A percentile compares a stretch with the other conserved stretches of the same genome.
Evolutionary conservation across 2,888 invertebrate genomes (phyloP).

Genomic region (Aleiodes leptofemur): DNA sequence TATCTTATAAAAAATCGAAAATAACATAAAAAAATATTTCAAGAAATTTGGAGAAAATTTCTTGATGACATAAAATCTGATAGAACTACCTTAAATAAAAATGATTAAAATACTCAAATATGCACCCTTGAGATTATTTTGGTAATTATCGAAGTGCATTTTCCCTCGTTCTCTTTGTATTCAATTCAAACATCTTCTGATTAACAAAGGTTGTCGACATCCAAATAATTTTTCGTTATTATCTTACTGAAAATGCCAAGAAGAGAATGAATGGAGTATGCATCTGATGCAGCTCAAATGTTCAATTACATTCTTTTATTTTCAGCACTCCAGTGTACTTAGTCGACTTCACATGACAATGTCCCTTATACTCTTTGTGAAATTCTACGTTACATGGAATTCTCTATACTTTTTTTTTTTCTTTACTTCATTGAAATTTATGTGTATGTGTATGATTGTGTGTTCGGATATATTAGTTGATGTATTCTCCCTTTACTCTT

Average conservation of each 20-base stretch:
- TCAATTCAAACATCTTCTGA: neutral
- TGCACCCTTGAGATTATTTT: too few relatives aligned
- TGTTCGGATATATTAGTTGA: conserved; percentile 35
- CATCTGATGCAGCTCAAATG: conserved; percentile 36
- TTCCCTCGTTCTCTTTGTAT: too few relatives aligned
- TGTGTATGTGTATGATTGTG: conserved; percentile 34
- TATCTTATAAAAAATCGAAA: too few relatives aligned
- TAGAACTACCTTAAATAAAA: too few relatives aligned
- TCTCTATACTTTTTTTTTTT: conserved; percentile 38
- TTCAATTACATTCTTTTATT: conserved; percentile 38
- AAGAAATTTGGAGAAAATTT: too few relatives aligned
- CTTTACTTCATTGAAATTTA: conserved; percentile 34
- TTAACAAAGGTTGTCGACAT: neutral
- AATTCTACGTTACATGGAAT: conserved; percentile 33
- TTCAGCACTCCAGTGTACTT: conserved; percentile 48
- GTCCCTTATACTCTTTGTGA: conserved; percentile 36
- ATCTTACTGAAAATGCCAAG: neutral
- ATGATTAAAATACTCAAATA: too few relatives aligned
- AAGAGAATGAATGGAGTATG: conserved; percentile 2
- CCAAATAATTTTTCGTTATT: neutral
- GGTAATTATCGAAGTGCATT: too few relatives aligned
- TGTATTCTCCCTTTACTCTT: conserved; percentile 43
- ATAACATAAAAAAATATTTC: too few relatives aligned
- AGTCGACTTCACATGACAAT: conserved; percentile 39
- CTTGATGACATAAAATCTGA: too few relatives aligned